Evolutionary conservation across 2,888 invertebrate species (phyloP).

Genomic region (Bellardia bayeri): DNA sequence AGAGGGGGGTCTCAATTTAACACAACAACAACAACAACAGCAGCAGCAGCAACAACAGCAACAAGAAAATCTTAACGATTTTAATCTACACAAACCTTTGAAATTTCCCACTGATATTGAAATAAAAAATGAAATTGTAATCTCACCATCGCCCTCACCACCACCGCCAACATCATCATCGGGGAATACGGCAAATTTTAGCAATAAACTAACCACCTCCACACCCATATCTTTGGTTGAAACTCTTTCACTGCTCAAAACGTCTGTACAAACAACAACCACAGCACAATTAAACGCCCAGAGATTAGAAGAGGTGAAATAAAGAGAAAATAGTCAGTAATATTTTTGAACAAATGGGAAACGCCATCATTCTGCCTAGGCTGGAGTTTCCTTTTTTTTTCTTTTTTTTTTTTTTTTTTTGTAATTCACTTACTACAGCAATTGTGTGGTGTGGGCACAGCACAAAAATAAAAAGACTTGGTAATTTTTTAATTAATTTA

Average conservation of each 20-base stretch:
- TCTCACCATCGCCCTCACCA: constrained; percentile 81
- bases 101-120: constrained; percentile 81
- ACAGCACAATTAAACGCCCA: constrained; percentile 70
- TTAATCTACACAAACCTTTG: constrained; percentile 73
- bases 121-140: constrained; percentile 81
- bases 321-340: constrained; percentile 33
- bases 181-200: constrained; percentile 8
- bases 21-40: constrained; percentile 71
- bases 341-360: no score
- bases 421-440: not conserved
- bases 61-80: constrained; percentile 57
- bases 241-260: constrained; percentile 66
- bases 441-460: not conserved
- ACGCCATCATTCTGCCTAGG: no score
- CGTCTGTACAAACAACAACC: constrained; percentile 65
- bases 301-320: constrained; percentile 78
- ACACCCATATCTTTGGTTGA: constrained; percentile 58
- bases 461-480: constrained; percentile 61
- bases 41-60: constrained; percentile 70
- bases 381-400: not conserved
- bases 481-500: constrained; percentile 26
- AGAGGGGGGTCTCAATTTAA: constrained; percentile 56
- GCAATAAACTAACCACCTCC: constrained; percentile 30
- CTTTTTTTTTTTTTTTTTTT: no score
- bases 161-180: constrained; percentile 76